Evolutionary conservation across 2,888 invertebrate species (phyloP).

Genomic region (Mesorhabditis spiculigera): DNA sequence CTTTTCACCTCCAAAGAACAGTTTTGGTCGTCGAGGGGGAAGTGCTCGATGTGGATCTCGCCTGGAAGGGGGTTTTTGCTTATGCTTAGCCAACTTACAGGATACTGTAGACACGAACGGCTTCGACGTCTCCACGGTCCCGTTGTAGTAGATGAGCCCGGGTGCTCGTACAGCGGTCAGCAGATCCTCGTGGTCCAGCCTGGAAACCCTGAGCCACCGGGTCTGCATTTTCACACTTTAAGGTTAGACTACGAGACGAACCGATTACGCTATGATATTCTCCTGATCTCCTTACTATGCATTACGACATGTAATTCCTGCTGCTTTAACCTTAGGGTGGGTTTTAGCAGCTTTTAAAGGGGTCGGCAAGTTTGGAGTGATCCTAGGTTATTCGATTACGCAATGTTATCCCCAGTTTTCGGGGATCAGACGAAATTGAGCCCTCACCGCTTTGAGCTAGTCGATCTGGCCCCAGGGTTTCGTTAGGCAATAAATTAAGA

Average conservation of each 20-base stretch:
- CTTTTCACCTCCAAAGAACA: slow-evolving; percentile 46
- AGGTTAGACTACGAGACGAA: neutral
- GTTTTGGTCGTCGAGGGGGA: slow-evolving; percentile 44
- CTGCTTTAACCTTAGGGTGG: too few relatives aligned
- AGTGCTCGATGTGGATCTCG: slow-evolving; percentile 47
- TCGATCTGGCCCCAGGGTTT: too few relatives aligned
- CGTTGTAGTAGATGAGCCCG: slow-evolving; percentile 41
- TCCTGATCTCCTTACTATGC: too few relatives aligned
- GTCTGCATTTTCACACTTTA: slow-evolving; percentile 1
- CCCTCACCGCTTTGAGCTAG: too few relatives aligned
- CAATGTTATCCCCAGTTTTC: too few relatives aligned
- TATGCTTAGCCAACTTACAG: slow-evolving; percentile 20
- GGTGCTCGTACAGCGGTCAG: slow-evolving; percentile 48
- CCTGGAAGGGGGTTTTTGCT: slow-evolving; percentile 12
- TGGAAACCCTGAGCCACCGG: slow-evolving; percentile 26
- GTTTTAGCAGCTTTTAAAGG: too few relatives aligned
- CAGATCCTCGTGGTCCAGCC: slow-evolving; percentile 53
- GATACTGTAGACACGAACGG: slow-evolving; percentile 54
- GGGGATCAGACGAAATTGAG: too few relatives aligned
- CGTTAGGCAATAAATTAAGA: too few relatives aligned
- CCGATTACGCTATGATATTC: too few relatives aligned
- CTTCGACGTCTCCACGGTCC: slow-evolving; percentile 47
- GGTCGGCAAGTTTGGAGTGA: too few relatives aligned
- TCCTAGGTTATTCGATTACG: too few relatives aligned
- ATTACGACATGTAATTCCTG: too few relatives aligned